phyloP scores from a whole-genome alignment of 2,797 vertebrate genomes.

The Mormyrus proboscirostris region DNA sequence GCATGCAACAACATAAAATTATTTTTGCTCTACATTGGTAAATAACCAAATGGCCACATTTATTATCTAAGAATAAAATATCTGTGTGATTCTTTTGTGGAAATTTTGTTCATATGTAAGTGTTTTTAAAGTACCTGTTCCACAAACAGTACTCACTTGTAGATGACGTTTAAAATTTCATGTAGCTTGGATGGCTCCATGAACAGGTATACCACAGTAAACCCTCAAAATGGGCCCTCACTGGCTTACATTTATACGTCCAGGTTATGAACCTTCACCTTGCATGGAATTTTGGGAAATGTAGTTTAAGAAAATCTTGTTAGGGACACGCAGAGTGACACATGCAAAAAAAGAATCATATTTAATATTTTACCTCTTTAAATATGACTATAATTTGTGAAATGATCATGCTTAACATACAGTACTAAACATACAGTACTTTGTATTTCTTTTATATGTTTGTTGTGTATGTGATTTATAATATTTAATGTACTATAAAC shows the following conservation, averaged over 20 bases:
- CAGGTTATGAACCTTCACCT: background rate
- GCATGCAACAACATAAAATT: background rate
- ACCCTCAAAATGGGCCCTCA: background rate
- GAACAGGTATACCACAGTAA: background rate
- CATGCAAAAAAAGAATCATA: background rate
- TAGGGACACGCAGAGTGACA: background rate
- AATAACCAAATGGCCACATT: background rate
- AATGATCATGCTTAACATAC: background rate
- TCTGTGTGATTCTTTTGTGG: background rate
- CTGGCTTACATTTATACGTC: background rate
- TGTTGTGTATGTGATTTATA: background rate
- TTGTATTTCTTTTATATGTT: background rate
- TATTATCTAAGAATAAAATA: background rate
- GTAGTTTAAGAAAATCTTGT: background rate
- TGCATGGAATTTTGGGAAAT: background rate
- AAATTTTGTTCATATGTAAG: background rate
- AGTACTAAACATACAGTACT: background rate
- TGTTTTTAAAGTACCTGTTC: background rate
- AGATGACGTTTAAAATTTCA: background rate
- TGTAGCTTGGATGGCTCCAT: background rate
- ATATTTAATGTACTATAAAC: background rate
- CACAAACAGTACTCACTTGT: too few relatives aligned
- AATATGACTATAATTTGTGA: background rate
- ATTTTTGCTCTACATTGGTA: background rate
- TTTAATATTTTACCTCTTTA: background rate